Conservation (phyloP, 2,888 invertebrate genomes). For the Chorisops tibialis region DNA sequence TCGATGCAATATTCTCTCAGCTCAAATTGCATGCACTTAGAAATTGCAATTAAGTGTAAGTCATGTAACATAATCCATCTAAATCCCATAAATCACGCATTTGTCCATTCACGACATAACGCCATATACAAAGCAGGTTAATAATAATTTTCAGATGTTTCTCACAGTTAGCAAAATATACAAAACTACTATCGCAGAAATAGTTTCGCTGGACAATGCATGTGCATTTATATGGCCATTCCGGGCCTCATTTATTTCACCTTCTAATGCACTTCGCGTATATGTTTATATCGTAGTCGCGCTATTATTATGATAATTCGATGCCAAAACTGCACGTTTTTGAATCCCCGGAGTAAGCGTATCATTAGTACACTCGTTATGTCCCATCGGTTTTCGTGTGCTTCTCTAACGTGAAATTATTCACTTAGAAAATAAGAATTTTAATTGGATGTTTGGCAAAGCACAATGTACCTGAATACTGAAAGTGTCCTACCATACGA, state of each 20-base stretch:
- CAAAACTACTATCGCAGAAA: too few relatives aligned
- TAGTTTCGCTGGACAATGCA: too few relatives aligned
- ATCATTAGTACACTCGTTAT: too few relatives aligned
- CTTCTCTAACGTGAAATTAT: too few relatives aligned
- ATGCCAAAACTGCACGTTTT: slow-evolving; percentile 2
- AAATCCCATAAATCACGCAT: slow-evolving; percentile 16
- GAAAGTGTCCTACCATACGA: neutral
- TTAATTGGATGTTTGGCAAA: too few relatives aligned
- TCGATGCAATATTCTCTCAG: too few relatives aligned
- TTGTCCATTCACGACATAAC: slow-evolving; percentile 9
- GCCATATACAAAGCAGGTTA: neutral
- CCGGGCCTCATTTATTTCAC: slow-evolving; percentile 6
- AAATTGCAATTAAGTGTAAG: neutral
- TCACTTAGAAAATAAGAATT: too few relatives aligned
- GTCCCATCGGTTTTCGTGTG: too few relatives aligned
- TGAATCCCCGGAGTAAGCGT: too few relatives aligned
- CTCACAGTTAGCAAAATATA: too few relatives aligned
- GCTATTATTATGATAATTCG: slow-evolving; percentile 16
- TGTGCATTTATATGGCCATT: too few relatives aligned
- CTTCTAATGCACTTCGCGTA: slow-evolving; percentile 4
- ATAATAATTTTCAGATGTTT: neutral
- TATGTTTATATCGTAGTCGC: neutral
- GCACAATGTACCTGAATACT: too few relatives aligned
- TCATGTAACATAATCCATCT: neutral
- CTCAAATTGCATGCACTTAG: neutral